A percentile compares a stretch with the other conserved stretches of the same genome.
Evolutionary conservation across 1,140 invertebrate genomes (phyloP).

Genomic region (Prorops nasuta): DNA sequence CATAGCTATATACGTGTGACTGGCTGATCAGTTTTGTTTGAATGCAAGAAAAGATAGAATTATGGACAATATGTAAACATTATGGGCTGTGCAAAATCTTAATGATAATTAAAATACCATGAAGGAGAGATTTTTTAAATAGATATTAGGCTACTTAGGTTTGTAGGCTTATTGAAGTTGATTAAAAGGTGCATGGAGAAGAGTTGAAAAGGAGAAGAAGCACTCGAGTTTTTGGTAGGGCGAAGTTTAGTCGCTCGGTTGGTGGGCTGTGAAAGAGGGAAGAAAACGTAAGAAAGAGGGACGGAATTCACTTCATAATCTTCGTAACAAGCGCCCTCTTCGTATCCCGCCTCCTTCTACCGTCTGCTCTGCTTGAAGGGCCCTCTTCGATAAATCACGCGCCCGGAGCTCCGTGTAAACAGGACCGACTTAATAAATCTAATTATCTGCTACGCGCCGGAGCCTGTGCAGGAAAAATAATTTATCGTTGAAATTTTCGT

Average conservation of each 20-base stretch:
- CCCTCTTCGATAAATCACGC: conserved; percentile 38
- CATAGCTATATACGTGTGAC: too few relatives aligned
- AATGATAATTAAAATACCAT: too few relatives aligned
- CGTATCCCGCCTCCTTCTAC: conserved; percentile 8
- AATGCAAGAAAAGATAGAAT: too few relatives aligned
- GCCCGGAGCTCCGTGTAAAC: conserved; percentile 34
- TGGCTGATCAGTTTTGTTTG: too few relatives aligned
- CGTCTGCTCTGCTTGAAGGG: conserved; percentile 14
- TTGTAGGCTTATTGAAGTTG: conserved; percentile 32
- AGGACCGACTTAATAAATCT: conserved; percentile 41
- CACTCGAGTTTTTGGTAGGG: conserved; percentile 1
- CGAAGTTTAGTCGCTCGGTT: background rate
- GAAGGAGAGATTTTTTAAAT: background rate
- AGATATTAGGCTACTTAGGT: conserved; percentile 27
- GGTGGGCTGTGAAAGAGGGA: background rate
- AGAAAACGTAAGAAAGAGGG: conserved; percentile 13
- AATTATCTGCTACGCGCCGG: conserved; percentile 24
- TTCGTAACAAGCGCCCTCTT: conserved; percentile 30
- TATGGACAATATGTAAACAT: too few relatives aligned
- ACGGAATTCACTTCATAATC: conserved; percentile 32
- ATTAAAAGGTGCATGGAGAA: conserved; percentile 20
- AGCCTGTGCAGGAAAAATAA: conserved; percentile 23
- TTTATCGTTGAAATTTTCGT: conserved; percentile 27
- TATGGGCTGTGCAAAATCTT: too few relatives aligned
- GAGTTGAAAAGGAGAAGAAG: background rate